phyloP scores from a whole-genome alignment of 2,113 vertebrate species.

The Melanostigma gelatinosum region DNA sequence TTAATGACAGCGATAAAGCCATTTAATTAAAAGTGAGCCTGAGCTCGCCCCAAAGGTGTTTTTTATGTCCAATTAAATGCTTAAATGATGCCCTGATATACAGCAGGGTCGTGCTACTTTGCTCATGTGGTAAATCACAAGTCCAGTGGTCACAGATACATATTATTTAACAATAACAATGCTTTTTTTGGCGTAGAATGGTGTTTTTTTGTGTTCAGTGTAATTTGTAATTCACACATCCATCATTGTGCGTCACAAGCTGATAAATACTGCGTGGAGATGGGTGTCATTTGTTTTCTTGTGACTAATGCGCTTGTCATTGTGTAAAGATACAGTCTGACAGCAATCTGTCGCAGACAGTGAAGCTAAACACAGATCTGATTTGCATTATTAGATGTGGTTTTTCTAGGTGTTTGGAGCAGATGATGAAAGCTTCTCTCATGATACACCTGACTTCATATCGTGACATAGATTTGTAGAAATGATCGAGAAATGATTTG shows the following conservation, averaged over 20 bases:
- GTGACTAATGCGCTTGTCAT: slow-evolving; percentile 38
- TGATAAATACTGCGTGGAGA: slow-evolving; percentile 28
- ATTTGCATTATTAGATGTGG: not conserved
- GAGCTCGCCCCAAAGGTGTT: slow-evolving; percentile 47
- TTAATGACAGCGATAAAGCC: slow-evolving; percentile 68
- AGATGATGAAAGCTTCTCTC: not conserved
- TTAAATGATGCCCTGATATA: slow-evolving; percentile 53
- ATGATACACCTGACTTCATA: not conserved
- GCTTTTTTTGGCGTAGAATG: not conserved
- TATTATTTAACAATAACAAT: slow-evolving; percentile 9
- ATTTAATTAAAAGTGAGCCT: slow-evolving; percentile 74
- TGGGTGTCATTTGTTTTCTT: slow-evolving; percentile 33
- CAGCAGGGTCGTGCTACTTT: slow-evolving; percentile 25
- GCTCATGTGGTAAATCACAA: slow-evolving; percentile 31
- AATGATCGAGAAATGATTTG: not conserved
- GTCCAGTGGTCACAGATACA: not conserved
- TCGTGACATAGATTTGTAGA: not conserved
- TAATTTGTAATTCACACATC: slow-evolving; percentile 32
- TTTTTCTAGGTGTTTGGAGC: not conserved
- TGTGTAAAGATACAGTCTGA: slow-evolving; percentile 21
- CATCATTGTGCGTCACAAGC: not conserved
- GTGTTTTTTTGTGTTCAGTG: slow-evolving; percentile 4
- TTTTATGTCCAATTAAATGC: slow-evolving; percentile 68
- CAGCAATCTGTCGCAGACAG: slow-evolving; percentile 20
- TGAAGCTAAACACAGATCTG: slow-evolving; percentile 18